These are phyloP conservation scores for Dinocampus coccinellae DNA, from an alignment of 2,888 invertebrate species.

Conservation along the genomic window DNA sequence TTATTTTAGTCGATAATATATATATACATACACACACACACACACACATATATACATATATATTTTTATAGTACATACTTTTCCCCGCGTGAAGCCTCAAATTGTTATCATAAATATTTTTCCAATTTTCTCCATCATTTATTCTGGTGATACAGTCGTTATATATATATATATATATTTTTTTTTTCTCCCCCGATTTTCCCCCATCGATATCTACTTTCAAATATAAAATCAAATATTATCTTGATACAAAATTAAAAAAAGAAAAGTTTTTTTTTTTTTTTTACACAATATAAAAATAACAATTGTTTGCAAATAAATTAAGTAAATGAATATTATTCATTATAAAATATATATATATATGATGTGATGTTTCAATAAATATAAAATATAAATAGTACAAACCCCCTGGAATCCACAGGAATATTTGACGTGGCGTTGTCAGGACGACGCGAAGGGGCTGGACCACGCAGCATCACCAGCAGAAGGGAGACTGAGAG, in stretches of 20 bases:
- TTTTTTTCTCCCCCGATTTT: too few relatives aligned
- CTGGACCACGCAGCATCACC: slow-evolving; percentile 57
- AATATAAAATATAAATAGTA: slow-evolving; percentile 28
- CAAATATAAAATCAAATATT: too few relatives aligned
- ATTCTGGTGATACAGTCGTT: not conserved
- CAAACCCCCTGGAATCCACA: slow-evolving; percentile 41
- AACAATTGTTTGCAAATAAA: too few relatives aligned
- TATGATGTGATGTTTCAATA: too few relatives aligned
- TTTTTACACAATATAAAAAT: too few relatives aligned
- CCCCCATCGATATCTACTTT: too few relatives aligned
- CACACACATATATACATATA: not conserved
- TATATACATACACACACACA: not conserved
- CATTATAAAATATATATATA: too few relatives aligned
- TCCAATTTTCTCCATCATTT: not conserved
- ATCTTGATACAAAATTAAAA: too few relatives aligned
- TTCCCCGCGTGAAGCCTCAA: not conserved
- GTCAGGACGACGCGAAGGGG: slow-evolving; percentile 66
- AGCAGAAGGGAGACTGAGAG: slow-evolving; percentile 48
- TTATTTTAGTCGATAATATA: not conserved
- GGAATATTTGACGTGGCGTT: slow-evolving; percentile 58
- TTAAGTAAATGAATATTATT: too few relatives aligned
- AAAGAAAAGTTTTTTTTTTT: too few relatives aligned
- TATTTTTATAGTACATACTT: not conserved
- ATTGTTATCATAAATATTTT: not conserved
- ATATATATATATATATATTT: too few relatives aligned